These are phyloP conservation scores for Ptychadena robeensis DNA, from an alignment of 2,797 vertebrate genomes.

Conservation along the genomic window DNA sequence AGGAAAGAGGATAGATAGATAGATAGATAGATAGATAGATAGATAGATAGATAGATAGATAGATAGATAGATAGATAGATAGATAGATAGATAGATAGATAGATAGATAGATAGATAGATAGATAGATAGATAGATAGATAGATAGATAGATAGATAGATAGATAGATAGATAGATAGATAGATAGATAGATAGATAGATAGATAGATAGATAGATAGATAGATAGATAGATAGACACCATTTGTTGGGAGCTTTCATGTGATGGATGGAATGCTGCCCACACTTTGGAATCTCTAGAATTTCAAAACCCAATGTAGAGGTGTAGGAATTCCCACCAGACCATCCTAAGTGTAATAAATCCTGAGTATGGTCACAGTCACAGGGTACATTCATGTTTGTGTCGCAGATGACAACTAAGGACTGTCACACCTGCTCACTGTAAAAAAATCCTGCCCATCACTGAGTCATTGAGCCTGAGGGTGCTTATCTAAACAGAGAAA, in stretches of 20 bases:
- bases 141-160: too few species aligned
- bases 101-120: too few species aligned
- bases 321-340: constrained; percentile 37
- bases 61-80: too few species aligned
- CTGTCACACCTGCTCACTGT: constrained; percentile 36
- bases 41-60: too few species aligned
- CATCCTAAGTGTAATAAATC: constrained; percentile 27
- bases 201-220: constrained; percentile 8
- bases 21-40: too few species aligned
- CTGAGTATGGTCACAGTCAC: constrained; percentile 15
- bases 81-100: too few species aligned
- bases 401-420: constrained; percentile 14
- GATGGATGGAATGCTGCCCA: background rate
- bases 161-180: constrained; percentile 5
- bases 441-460: constrained; percentile 13
- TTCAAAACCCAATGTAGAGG: constrained; percentile 23
- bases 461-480: constrained; percentile 49
- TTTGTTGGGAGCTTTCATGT: background rate
- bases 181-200: constrained; percentile 12
- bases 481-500: constrained; percentile 19
- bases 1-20: too few species aligned
- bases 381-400: constrained; percentile 37
- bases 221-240: background rate
- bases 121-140: too few species aligned
- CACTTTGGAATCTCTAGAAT: constrained; percentile 16